Evolutionary conservation across 2,888 invertebrate genomes (phyloP), one percentile per base, ranked within the genome.

Genomic region (Dasypogon diadema): DNA sequence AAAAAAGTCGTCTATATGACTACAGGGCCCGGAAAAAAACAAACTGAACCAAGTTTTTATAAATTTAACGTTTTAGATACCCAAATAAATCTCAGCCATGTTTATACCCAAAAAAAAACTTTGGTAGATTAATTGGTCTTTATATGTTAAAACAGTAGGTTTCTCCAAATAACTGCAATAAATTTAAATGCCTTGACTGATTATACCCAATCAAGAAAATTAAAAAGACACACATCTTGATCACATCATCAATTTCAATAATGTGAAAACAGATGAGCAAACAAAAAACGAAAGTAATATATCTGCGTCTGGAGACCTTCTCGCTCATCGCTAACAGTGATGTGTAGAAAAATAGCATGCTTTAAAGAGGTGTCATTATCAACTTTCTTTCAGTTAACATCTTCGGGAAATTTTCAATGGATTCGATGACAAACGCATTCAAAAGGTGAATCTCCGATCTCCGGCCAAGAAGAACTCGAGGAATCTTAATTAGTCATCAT

Each of bases 261-360:
- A 60, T 42, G 3, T 18, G 37, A 16, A 60, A 21, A 60, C 2
- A 42, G 2, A 12, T 1, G 37, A 60, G 1, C 34, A 21, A 37
- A 37, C 37, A 42, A 60, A 60, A 60, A 60, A 34, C 42, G 60
- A 60, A 60, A 60, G 60, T 60, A 60, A 60, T 60, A 60, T 21
- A 37, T 21, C 37, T 16, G 34, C 37, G 16, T 37, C 37, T 60
- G 16, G 60, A 60, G 37, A 58, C 30, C 58, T 30, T 30, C 30
- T 42, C 12, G n/a, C n/a, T 12, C 2, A n/a, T 3, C 8, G 18
- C 30, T 16, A 14, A 60, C 18, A 30, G 14, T 18, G 14, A 60
- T 34, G 18, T 34, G 1, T 60, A 16, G 12, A 60, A 60, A 37
- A n/a, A 60, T 60, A 34, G 37, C 60, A 60, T 16, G 37, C 60